Evolutionary conservation across 2,113 vertebrate genomes (phyloP), one percentile per base, ranked within the genome.

Genomic region (Python bivittatus): DNA sequence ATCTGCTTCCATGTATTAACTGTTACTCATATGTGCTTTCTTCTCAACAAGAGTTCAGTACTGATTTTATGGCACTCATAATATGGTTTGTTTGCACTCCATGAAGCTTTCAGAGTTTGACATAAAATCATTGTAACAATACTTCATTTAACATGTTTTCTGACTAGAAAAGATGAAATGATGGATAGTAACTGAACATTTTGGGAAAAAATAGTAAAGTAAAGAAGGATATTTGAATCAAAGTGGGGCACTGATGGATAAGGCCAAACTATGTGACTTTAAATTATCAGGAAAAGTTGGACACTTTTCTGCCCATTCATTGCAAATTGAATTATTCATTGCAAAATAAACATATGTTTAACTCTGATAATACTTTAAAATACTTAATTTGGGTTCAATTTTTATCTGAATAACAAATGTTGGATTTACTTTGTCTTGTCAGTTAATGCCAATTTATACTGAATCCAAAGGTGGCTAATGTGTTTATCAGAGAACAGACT

Each of bases 91-190:
- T 96, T 97, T 96, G 96, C 87, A 84, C 93, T 96, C 68, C 95
- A 92, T 96, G 96, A 95, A 92, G 88, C 92, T 97, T 97, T 95
- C 88, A 93, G 48, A 91, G 54, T 89, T 90, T 95, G 96, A 97
- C 97, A 97, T 89, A 97, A 98, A 98, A 97, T 98, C 96, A 94
- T 96, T 98, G 95, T 89, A 96, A 96, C 96, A 97, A 97, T 97
- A 92, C 95, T 97, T 98, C 97, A 97, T 97, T 98, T 97, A 96
- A 95, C 93, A 90, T 96, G 96, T 97, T 98, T 98, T 97, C 96
- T 93, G 95, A 90, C 91, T 89, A 92, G 91, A 93, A 95, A 94
- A 88, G 86, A 88, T 84, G 92, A 95, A 92, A 95, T 95, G 95
- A 96, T 94, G 97, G 95, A 90, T 83, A 96, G 96, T 97, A 96